These are phyloP conservation scores for mouse (Mus musculus) DNA, from an alignment of 2,113 vertebrate genomes.

Conservation along the genomic window DNA sequence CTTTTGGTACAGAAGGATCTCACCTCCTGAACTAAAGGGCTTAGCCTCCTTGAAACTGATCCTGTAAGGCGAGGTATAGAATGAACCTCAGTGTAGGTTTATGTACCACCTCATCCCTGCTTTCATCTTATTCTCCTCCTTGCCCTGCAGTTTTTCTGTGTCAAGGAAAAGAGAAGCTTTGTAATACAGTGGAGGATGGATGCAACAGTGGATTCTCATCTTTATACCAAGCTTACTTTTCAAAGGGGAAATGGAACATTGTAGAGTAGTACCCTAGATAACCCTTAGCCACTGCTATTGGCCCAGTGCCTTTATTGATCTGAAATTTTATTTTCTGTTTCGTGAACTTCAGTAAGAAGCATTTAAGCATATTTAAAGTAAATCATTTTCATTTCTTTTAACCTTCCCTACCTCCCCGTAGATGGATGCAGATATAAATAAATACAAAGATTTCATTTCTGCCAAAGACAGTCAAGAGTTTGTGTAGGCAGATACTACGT, in stretches of 20 bases:
- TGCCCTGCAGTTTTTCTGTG: neutral
- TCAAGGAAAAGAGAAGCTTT: neutral
- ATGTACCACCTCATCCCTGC: neutral
- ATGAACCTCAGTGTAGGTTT: neutral
- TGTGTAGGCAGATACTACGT: neutral
- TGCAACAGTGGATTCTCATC: neutral
- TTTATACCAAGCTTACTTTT: neutral
- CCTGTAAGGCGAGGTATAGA: neutral
- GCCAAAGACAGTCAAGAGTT: neutral
- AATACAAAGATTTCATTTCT: slow-evolving; percentile 31
- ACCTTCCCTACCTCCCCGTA: neutral
- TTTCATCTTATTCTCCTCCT: neutral
- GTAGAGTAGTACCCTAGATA: neutral
- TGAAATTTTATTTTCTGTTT: neutral
- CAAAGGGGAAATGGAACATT: neutral
- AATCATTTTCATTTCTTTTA: neutral
- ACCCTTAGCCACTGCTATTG: neutral
- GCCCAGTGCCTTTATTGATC: neutral
- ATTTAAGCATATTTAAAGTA: neutral
- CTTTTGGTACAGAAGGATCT: neutral
- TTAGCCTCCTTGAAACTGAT: slow-evolving; percentile 28
- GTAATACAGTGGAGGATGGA: neutral
- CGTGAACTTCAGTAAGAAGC: neutral
- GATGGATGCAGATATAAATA: neutral
- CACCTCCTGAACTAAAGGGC: neutral